These are phyloP conservation scores for Ciconia boyciana DNA, from an alignment of 2,113 vertebrate genomes.

Conservation along the genomic window DNA sequence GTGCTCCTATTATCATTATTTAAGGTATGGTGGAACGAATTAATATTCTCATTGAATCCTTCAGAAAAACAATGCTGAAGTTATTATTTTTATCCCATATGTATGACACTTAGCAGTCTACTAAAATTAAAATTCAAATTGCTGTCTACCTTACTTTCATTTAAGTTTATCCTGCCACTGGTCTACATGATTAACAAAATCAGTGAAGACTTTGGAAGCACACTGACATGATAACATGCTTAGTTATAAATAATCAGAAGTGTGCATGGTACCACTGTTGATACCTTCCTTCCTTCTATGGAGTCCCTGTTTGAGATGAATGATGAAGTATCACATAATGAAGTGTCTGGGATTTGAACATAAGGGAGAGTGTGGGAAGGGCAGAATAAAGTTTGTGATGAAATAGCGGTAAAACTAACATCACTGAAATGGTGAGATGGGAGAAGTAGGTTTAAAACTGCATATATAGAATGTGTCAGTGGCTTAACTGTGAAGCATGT, in stretches of 20 bases:
- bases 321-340: not conserved
- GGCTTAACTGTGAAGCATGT: not conserved
- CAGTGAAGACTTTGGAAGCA: not conserved
- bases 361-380: not conserved
- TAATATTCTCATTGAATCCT: not conserved
- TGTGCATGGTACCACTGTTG: not conserved
- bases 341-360: not conserved
- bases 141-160: not conserved
- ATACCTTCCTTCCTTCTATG: not conserved
- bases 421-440: not conserved
- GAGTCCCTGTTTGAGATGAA: not conserved
- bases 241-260: not conserved
- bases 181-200: not conserved
- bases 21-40: not conserved
- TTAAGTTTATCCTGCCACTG: not conserved
- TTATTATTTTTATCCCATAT: not conserved
- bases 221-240: not conserved
- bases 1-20: not conserved
- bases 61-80: not conserved
- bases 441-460: not conserved
- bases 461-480: not conserved
- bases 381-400: not conserved
- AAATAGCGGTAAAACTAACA: not conserved
- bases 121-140: not conserved
- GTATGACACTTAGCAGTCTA: not conserved